Evolutionary conservation across 2,113 vertebrate species (phyloP), one percentile per base, ranked within the genome.

Genomic region (Electrona antarctica): DNA sequence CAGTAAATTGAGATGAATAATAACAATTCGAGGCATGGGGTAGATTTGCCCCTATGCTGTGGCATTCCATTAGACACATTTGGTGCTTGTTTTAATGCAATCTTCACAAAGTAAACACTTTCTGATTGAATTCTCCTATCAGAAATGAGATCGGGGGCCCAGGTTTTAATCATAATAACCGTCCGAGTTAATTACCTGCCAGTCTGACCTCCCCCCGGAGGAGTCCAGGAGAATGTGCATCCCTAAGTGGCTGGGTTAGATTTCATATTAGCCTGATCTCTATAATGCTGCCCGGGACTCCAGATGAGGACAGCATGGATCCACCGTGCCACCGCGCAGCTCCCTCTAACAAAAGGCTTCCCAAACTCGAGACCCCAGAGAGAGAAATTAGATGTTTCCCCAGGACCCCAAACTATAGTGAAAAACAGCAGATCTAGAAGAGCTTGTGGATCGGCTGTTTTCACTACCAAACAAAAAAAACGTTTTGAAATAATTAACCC

Each of bases 181-280:
- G 85, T 83, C 84, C 69, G 55, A 88, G 84, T 85, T 92, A 89
- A 91, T 92, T 92, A 89, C 77, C 76, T 80, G 87, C 75, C 77
- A 76, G 11, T 51, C 71, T 79, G 74, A 84, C 81, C 75, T 78
- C 85, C 68, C 72, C 51, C 46, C 73, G 75, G 77, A 83, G 75
- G 77, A 83, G 56, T 85, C 73, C 74, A 76, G 66, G 73, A 78
- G 66, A 81, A 73, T 77, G 58, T 77, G 46, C 69, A 78, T 85
- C 66, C 69, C 71, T 74, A 64, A 77, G 73, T 78, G 62, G 73
- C 77, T 60, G 69, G 73, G 77, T 87, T 82, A 68, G 29, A 78
- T 83, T 88, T 86, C 52, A 59, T 83, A 79, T 86, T 72, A 78
- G 52, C 45, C 58, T 6, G 4, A 21, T 72, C 49, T 60, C 72